These are phyloP conservation scores for Gortyna flavago DNA, from an alignment of 2,888 invertebrate genomes.

Conservation along the genomic window DNA sequence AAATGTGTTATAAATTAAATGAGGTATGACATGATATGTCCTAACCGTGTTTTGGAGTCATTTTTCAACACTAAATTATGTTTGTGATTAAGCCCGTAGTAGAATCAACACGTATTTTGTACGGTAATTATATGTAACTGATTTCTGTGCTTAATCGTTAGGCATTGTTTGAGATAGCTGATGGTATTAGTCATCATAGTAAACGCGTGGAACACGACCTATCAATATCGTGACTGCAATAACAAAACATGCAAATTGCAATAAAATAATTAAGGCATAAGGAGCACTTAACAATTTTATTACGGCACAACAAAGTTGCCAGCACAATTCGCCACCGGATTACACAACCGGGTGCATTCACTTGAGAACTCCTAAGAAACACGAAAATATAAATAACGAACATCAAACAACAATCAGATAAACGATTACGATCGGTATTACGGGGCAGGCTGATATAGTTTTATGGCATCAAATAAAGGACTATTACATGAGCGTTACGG, in stretches of 20 bases:
- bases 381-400: constrained; percentile 65
- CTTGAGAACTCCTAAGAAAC: constrained; percentile 50
- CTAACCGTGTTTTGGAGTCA: not conserved
- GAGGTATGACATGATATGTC: constrained; percentile 20
- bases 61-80: constrained; percentile 8
- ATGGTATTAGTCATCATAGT: constrained; percentile 37
- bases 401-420: constrained; percentile 70
- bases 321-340: constrained; percentile 41
- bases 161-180: constrained; percentile 31
- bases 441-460: constrained; percentile 75
- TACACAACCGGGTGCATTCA: constrained; percentile 61
- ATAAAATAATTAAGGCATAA: constrained; percentile 65
- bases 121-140: not conserved
- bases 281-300: constrained; percentile 60
- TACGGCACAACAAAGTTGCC: constrained; percentile 57
- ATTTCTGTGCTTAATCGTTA: constrained; percentile 35
- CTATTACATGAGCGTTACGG: constrained; percentile 75
- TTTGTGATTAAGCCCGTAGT: not conserved
- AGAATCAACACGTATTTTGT: not conserved
- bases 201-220: constrained; percentile 58
- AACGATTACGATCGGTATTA: constrained; percentile 67
- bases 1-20: constrained; percentile 53
- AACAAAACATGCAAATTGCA: constrained; percentile 59
- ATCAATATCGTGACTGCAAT: constrained; percentile 61
- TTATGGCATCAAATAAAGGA: constrained; percentile 80